Percentiles rank a stretch among this genome's conserved stretches.
phyloP scores from a whole-genome alignment of 2,888 invertebrate species.

The Leucophora obtusa region DNA sequence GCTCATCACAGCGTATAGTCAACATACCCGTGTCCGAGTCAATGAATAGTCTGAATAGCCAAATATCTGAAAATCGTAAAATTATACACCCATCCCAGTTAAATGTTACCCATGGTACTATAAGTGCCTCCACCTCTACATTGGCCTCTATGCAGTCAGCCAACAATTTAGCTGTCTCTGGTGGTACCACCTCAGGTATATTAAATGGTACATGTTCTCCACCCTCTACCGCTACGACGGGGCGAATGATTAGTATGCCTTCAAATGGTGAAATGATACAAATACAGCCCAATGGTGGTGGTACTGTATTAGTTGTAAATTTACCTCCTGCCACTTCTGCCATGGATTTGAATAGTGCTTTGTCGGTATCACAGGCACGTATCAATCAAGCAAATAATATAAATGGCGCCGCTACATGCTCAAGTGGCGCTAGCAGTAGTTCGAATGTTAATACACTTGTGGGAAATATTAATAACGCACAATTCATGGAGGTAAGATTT shows the following conservation, averaged over 20 bases:
- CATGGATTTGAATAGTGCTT: conserved; percentile 71
- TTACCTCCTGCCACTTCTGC: conserved; percentile 83
- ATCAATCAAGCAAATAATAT: conserved; percentile 38
- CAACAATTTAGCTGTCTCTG: conserved; percentile 34
- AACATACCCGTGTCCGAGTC: conserved; percentile 78
- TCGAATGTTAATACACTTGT: conserved; percentile 58
- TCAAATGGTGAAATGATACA: conserved; percentile 81
- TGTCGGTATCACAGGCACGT: conserved; percentile 64
- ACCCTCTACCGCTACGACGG: conserved; percentile 65
- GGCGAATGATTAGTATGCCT: conserved; percentile 80
- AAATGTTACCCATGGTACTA: conserved; percentile 70
- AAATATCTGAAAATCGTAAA: conserved; percentile 74
- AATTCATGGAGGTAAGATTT: conserved; percentile 80
- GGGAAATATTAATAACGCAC: conserved; percentile 62
- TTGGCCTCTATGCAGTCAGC: conserved; percentile 65
- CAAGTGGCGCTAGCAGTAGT: conserved; percentile 78
- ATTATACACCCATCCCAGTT: conserved; percentile 68
- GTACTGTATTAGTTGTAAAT: conserved; percentile 89
- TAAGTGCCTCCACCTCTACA: conserved; percentile 65
- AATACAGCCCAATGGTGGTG: conserved; percentile 81
- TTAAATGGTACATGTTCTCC: conserved; percentile 67
- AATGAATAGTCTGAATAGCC: conserved; percentile 79
- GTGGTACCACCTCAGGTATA: conserved; percentile 66
- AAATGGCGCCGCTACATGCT: conserved; percentile 63
- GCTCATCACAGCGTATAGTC: conserved; percentile 68